Evolutionary conservation across 2,888 invertebrate genomes (phyloP), one percentile per base, ranked within the genome.

Genomic region (Ectemnius continuus): DNA sequence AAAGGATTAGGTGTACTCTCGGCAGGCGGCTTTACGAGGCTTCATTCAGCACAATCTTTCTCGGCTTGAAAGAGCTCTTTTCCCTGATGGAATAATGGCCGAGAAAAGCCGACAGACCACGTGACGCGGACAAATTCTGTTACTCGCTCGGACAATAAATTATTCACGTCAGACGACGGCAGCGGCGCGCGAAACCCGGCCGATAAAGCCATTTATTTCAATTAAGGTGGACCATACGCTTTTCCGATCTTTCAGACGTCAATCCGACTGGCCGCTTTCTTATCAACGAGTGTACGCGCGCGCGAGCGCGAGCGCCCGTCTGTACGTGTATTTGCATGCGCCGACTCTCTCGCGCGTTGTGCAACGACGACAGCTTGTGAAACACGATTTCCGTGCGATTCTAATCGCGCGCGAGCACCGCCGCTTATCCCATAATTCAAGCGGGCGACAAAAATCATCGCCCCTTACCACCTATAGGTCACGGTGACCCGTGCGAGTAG

Each of bases 151-250:
- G 28, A 66, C 48, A 67, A 58, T 72, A 77, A 80, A 75, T 80
- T 67, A 68, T 67, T 16, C 13, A 62, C 47, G 46, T 62, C 73
- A 64, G 67, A 69, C 48, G 59, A 20, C 14, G 36, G 8, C 28
- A 5, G 28, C 11, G 56, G 26, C 56, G 23, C 48, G 64, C 61
- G 65, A 77, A 77, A 77, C 62, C 63, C 70, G 56, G 62, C 65
- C 77, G 72, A 75, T 70, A 61, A 66, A 72, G 61, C 63, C 77
- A 62, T 74, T 77, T 60, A 68, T 80, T 81, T 77, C 77, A 80
- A 80, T 80, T 80, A 80, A 36, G 36, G 61, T 26, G 57, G 45
- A 57, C 36, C 60, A 46, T 65, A 57, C 66, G 20, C 61, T 75
- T 67, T 67, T 65, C 46, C n/a, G 61, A 47, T 66, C 66, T 67